Evolutionary conservation across 2,113 vertebrate species (phyloP).

Genomic region (Puma concolor): DNA sequence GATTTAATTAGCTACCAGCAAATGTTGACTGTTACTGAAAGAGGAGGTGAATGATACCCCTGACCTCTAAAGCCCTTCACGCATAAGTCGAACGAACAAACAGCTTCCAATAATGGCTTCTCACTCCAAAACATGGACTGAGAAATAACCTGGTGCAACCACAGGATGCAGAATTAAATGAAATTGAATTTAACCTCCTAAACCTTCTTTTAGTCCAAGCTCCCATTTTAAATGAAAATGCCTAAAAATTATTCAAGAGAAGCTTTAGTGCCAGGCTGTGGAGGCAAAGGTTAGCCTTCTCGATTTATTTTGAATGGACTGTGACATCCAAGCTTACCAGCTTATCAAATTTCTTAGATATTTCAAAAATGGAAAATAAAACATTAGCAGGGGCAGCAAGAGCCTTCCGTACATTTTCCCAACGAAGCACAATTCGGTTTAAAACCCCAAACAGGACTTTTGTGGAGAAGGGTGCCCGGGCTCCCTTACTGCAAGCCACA

Average conservation of each 20-base stretch:
- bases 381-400: neutral
- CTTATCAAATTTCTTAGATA: constrained; percentile 7
- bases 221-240: constrained; percentile 69
- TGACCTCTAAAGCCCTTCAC: neutral
- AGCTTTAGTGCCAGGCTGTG: neutral
- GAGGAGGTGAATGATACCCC: neutral
- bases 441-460: neutral
- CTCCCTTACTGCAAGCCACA: neutral
- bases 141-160: neutral
- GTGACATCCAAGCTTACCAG: neutral
- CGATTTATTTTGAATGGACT: constrained; percentile 37
- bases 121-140: neutral
- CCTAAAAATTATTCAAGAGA: constrained; percentile 52
- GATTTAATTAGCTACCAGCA: neutral
- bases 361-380: constrained; percentile 62
- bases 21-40: neutral
- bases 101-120: neutral
- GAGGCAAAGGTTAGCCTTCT: constrained; percentile 26
- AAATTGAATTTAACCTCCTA: constrained; percentile 17
- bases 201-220: neutral
- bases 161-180: constrained; percentile 52
- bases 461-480: neutral
- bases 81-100: constrained; percentile 6
- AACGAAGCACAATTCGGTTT: neutral
- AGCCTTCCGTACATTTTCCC: neutral